Conservation (phyloP, 2,888 invertebrate genomes). For the Andrena camellia region DNA sequence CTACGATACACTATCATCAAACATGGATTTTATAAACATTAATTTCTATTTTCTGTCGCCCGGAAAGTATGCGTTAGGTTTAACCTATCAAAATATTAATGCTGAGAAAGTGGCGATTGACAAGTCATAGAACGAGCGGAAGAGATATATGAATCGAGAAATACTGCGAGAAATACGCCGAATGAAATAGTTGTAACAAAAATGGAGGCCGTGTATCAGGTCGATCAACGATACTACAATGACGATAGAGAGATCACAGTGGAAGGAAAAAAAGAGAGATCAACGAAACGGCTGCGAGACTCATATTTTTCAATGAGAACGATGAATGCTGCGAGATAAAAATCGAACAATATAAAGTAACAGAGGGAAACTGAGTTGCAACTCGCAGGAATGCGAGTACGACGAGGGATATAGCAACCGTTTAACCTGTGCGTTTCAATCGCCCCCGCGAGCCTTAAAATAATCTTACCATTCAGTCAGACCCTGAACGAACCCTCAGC, state of each 20-base stretch:
- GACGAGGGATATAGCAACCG: conserved; percentile 36
- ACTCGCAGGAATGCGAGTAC: conserved; percentile 23
- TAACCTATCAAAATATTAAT: conserved; percentile 44
- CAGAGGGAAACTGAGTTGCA: conserved; percentile 14
- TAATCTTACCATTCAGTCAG: conserved; percentile 67
- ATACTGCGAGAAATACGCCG: conserved; percentile 49
- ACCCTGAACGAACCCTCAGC: conserved; percentile 56
- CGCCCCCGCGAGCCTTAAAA: conserved; percentile 52
- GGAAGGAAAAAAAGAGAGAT: conserved; percentile 35
- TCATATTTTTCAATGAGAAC: conserved; percentile 27
- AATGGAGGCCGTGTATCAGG: conserved; percentile 60
- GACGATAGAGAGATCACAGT: conserved; percentile 46
- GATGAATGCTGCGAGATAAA: conserved; percentile 17
- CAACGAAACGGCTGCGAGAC: conserved; percentile 30
- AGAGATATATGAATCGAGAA: conserved; percentile 19
- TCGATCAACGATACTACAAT: conserved; percentile 47
- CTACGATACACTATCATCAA: conserved; percentile 47
- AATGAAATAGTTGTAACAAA: conserved; percentile 58
- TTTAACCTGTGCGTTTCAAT: conserved; percentile 63
- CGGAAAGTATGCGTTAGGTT: conserved; percentile 28
- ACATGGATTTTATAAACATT: conserved; percentile 42
- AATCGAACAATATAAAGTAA: conserved; percentile 15
- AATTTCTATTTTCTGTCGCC: conserved; percentile 17
- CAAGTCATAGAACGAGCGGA: conserved; percentile 18
- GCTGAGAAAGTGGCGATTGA: neutral